Percentiles rank a stretch among this genome's conserved stretches.
Evolutionary conservation across 2,888 invertebrate genomes (phyloP).

Genomic region (Xylota sylvarum): DNA sequence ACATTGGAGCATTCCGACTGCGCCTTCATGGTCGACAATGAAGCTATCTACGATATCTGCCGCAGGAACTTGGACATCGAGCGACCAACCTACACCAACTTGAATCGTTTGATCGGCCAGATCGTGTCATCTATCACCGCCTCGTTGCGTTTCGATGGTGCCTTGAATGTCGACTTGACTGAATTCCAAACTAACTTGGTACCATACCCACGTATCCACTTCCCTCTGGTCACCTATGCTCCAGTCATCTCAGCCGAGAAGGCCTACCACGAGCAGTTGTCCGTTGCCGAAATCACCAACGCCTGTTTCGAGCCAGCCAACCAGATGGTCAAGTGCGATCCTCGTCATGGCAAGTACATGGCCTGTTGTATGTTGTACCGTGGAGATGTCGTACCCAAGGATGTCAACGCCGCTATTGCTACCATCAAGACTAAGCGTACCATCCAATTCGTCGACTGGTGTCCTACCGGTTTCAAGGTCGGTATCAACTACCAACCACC

Average conservation of each 20-base stretch:
- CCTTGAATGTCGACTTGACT: constrained; percentile 96
- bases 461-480: constrained; percentile 90
- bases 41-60: constrained; percentile 96
- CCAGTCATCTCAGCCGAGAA: constrained; percentile 97
- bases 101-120: constrained; percentile 97
- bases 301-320: constrained; percentile 98
- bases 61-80: constrained; percentile 97
- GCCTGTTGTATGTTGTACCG: constrained; percentile 98
- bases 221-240: constrained; percentile 96
- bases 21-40: constrained; percentile 97
- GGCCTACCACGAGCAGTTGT: constrained; percentile 96
- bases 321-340: constrained; percentile 98
- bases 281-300: constrained; percentile 97
- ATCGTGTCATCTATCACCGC: constrained; percentile 97
- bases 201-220: constrained; percentile 98
- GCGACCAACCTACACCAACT: constrained; percentile 97
- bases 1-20: constrained; percentile 98
- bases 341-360: constrained; percentile 97
- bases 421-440: constrained; percentile 97
- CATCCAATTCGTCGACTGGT: constrained; percentile 97
- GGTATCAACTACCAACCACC: constrained; percentile 97
- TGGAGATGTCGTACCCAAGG: constrained; percentile 97
- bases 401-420: constrained; percentile 97
- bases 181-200: constrained; percentile 98
- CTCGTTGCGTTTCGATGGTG: constrained; percentile 96